Percentiles rank a stretch among this genome's conserved stretches.
These are phyloP conservation scores for Catajapyx aquilonaris DNA, from an alignment of 1,140 invertebrate species.

Conservation along the genomic window DNA sequence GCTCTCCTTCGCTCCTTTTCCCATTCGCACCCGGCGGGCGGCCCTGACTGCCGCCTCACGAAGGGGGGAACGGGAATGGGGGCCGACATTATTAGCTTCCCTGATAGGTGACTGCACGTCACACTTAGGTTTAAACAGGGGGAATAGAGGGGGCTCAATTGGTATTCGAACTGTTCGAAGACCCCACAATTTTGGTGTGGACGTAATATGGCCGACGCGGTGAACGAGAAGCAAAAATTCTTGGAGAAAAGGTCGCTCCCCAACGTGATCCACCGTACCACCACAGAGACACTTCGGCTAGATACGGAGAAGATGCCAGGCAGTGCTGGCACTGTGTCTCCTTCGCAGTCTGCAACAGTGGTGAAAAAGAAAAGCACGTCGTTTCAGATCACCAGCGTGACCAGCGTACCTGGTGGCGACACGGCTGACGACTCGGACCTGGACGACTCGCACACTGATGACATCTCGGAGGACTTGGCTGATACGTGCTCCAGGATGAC, in stretches of 20 bases:
- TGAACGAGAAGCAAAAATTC: background rate
- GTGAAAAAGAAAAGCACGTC: conserved; percentile 58
- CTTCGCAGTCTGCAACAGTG: conserved; percentile 13
- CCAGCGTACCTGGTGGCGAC: conserved; percentile 55
- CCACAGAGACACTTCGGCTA: conserved; percentile 50
- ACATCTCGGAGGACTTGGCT: conserved; percentile 35
- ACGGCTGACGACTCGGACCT: conserved; percentile 82
- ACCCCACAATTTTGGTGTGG: too few species aligned
- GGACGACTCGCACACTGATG: conserved; percentile 76
- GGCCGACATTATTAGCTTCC: too few species aligned
- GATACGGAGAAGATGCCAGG: conserved; percentile 33
- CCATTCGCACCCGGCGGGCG: too few species aligned
- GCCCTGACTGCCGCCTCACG: too few species aligned
- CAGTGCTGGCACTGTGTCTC: conserved; percentile 15
- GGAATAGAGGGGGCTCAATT: too few species aligned
- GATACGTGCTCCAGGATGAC: conserved; percentile 58
- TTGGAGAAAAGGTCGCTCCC: conserved; percentile 9
- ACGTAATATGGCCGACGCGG: background rate
- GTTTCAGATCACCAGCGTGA: conserved; percentile 82
- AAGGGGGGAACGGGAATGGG: too few species aligned
- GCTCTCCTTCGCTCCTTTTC: too few species aligned
- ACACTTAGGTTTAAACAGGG: too few species aligned
- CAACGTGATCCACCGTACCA: conserved; percentile 46
- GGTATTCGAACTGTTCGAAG: too few species aligned
- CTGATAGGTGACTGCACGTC: too few species aligned